Conservation (phyloP, 2,797 vertebrate species). For the Lemur catta region DNA sequence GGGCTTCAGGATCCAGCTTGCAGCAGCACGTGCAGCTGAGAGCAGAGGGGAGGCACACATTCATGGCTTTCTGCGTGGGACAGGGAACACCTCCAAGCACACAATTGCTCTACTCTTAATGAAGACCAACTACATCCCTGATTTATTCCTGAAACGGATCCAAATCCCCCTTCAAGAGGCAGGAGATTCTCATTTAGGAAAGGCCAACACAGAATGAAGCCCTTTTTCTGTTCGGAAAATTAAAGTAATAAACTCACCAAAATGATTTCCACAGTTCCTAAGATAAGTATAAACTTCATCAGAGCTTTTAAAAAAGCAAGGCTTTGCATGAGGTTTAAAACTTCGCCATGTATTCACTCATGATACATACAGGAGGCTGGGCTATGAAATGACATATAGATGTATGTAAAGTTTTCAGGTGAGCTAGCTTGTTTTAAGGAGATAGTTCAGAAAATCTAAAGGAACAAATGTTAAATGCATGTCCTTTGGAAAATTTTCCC, state of each 20-base stretch:
- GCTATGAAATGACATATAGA: background rate
- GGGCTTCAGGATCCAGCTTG: background rate
- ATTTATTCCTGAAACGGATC: background rate
- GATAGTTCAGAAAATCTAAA: background rate
- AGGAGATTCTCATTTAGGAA: background rate
- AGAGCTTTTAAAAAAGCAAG: background rate
- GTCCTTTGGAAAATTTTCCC: background rate
- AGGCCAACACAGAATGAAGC: background rate
- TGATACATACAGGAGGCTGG: background rate
- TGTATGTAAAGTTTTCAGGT: background rate
- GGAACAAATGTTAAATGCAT: background rate
- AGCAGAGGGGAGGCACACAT: background rate
- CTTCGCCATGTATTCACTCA: rapidly evolving
- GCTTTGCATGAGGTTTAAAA: background rate
- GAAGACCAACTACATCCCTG: background rate
- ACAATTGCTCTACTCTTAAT: rapidly evolving
- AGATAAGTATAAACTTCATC: background rate
- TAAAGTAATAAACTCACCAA: background rate
- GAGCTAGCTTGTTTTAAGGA: background rate
- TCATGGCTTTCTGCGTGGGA: background rate
- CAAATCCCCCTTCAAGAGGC: background rate
- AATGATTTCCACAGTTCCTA: background rate
- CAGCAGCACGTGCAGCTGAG: rapidly evolving
- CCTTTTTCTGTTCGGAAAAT: background rate
- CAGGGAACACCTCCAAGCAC: rapidly evolving